These are phyloP conservation scores for Zophobas morio DNA, from an alignment of 1,140 invertebrate genomes.

Conservation along the genomic window DNA sequence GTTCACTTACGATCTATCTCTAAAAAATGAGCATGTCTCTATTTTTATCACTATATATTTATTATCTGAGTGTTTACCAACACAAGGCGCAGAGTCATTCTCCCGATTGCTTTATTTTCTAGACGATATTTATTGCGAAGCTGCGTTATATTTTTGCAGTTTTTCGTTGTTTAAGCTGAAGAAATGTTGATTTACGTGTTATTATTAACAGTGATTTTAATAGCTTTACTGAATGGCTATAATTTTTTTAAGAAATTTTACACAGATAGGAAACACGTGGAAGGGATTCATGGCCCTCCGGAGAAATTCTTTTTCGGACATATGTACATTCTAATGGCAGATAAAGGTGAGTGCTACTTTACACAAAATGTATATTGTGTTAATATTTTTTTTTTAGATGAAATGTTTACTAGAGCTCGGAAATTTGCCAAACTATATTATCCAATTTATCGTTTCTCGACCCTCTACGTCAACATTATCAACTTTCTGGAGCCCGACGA, in stretches of 20 bases:
- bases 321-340: not conserved
- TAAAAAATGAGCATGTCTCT: no score
- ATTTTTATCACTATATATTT: no score
- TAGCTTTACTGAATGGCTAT: not conserved
- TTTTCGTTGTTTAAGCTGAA: no score
- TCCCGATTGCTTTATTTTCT: no score
- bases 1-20: not conserved
- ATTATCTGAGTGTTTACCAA: no score
- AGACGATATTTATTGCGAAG: no score
- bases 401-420: constrained; percentile 18
- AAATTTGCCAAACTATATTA: constrained; percentile 22
- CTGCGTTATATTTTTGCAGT: no score
- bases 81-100: no score
- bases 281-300: not conserved
- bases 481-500: constrained; percentile 26
- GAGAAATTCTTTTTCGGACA: constrained; percentile 6
- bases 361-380: not conserved
- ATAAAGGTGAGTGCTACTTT: not conserved
- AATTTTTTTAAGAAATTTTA: constrained; percentile 6
- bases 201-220: not conserved
- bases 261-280: not conserved
- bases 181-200: not conserved
- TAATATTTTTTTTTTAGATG: constrained; percentile 32
- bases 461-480: constrained; percentile 18
- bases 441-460: constrained; percentile 28